These are phyloP conservation scores for Cataglyphis altisquamis DNA, from an alignment of 2,888 invertebrate genomes.

Conservation along the genomic window DNA sequence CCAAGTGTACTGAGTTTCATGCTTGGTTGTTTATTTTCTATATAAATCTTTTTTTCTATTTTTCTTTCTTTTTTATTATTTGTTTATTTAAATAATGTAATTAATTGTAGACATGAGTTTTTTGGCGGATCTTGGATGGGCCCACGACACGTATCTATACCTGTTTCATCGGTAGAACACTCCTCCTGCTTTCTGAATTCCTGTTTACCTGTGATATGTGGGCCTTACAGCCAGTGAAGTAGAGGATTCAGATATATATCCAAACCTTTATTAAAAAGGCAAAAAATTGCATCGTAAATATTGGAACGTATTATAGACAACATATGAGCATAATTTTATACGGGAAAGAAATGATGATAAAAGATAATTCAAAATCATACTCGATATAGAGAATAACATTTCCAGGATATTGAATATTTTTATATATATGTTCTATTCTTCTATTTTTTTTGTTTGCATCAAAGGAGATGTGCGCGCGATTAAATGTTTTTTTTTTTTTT, in stretches of 20 bases:
- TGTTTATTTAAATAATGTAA: background rate
- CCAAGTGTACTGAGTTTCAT: background rate
- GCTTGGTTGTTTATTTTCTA: background rate
- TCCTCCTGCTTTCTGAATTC: conserved; percentile 76
- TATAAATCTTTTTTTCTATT: background rate
- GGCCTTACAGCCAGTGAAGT: conserved; percentile 77
- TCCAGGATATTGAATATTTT: background rate
- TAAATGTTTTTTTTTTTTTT: conserved; percentile 2
- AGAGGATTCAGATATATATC: conserved; percentile 50
- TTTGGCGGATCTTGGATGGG: background rate
- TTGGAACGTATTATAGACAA: background rate
- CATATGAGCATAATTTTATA: background rate
- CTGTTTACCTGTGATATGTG: conserved; percentile 79
- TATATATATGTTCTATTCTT: background rate
- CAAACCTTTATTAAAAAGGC: conserved; percentile 8
- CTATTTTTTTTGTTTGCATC: background rate
- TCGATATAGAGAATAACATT: background rate
- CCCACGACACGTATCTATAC: conserved; percentile 56
- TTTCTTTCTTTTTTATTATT: background rate
- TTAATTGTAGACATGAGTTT: background rate
- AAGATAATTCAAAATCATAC: background rate
- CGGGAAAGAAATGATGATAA: background rate
- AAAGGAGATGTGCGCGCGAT: background rate
- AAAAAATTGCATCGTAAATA: background rate
- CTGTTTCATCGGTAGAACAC: conserved; percentile 66